Conservation (phyloP, 2,888 invertebrate genomes). For the Steromphala cineraria region DNA sequence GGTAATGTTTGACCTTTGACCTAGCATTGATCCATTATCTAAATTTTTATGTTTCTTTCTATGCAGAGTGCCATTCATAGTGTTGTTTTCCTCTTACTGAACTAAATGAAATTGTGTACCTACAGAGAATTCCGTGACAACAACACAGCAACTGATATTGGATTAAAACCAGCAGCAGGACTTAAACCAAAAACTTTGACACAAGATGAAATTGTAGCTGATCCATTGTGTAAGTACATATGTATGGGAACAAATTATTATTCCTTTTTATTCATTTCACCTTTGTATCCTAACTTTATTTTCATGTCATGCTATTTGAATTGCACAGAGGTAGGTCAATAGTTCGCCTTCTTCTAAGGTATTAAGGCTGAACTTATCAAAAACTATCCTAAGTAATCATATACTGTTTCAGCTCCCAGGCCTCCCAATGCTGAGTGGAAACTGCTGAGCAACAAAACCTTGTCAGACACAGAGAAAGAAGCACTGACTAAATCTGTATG, state of each 20-base stretch:
- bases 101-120: not conserved
- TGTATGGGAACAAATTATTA: not conserved
- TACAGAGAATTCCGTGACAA: constrained; percentile 67
- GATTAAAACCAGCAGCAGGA: constrained; percentile 71
- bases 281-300: not conserved
- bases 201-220: constrained; percentile 68
- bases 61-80: no score
- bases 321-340: no score
- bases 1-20: no score
- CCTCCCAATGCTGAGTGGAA: constrained; percentile 71
- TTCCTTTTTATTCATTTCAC: no score
- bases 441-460: constrained; percentile 69
- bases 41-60: no score
- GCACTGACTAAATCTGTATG: constrained; percentile 59
- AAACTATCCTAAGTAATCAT: not conserved
- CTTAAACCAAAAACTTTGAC: constrained; percentile 65
- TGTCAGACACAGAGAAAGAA: constrained; percentile 57
- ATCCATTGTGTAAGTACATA: constrained; percentile 64
- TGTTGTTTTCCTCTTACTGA: not conserved
- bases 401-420: constrained; percentile 57
- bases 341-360: not conserved
- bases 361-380: not conserved
- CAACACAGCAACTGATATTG: constrained; percentile 71
- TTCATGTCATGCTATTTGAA: not conserved
- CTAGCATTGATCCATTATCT: no score